A percentile compares a stretch with the other conserved stretches of the same genome.
phyloP scores from a whole-genome alignment of 2,113 vertebrate species.

The Leptobrachium ailaonicum region DNA sequence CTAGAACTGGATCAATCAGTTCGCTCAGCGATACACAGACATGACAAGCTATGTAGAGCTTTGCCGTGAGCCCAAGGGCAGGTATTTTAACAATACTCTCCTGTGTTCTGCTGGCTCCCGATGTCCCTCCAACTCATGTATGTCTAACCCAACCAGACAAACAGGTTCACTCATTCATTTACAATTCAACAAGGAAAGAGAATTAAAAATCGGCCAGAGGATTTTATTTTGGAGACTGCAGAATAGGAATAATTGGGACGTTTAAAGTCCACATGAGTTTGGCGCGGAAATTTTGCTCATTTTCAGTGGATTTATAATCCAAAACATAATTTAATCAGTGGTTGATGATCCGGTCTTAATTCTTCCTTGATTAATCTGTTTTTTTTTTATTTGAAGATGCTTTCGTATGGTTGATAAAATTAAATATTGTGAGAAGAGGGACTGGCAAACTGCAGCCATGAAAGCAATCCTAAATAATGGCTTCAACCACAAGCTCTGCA shows the following conservation, averaged over 20 bases:
- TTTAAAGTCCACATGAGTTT: too few species aligned
- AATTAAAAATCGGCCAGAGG: neutral
- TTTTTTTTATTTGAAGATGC: too few species aligned
- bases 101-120: neutral
- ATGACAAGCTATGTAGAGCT: constrained; percentile 27
- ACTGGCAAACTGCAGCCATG: too few species aligned
- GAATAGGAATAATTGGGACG: neutral
- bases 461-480: too few species aligned
- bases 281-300: too few species aligned
- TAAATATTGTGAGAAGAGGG: too few species aligned
- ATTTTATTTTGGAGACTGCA: neutral
- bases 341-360: too few species aligned
- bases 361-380: too few species aligned
- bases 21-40: constrained; percentile 26
- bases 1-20: constrained; percentile 36
- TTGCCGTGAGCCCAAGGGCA: constrained; percentile 20
- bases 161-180: constrained; percentile 33
- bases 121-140: constrained; percentile 4
- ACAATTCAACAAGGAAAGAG: constrained; percentile 14
- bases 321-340: too few species aligned
- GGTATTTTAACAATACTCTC: constrained; percentile 26
- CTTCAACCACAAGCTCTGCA: too few species aligned
- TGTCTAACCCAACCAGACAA: constrained; percentile 27
- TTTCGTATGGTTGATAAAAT: too few species aligned
- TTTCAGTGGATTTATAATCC: too few species aligned